Conservation (phyloP, 2,888 invertebrate species). For the Torymus texanus region DNA sequence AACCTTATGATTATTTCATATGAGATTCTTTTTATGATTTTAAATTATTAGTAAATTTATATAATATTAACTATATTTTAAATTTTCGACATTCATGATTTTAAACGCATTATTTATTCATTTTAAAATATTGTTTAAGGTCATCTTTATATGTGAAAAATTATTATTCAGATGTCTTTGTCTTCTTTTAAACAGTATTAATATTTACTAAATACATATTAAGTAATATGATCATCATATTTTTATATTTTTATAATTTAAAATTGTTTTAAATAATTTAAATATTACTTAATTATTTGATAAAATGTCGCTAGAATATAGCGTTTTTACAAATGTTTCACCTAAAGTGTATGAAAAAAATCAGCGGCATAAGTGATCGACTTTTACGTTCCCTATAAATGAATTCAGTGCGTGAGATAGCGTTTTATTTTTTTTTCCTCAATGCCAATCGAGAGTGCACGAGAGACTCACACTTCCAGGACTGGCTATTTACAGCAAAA, state of each 20-base stretch:
- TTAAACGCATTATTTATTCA: background rate
- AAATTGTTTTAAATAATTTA: too few species aligned
- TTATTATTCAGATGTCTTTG: too few species aligned
- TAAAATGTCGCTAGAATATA: too few species aligned
- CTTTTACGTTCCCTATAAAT: slow-evolving; percentile 17
- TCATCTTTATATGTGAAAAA: background rate
- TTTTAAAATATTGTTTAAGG: background rate
- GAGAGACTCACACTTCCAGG: slow-evolving; percentile 50
- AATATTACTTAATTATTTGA: too few species aligned
- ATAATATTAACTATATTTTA: background rate
- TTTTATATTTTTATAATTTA: too few species aligned
- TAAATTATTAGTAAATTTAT: background rate
- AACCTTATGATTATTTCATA: background rate
- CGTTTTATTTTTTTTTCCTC: slow-evolving; percentile 19
- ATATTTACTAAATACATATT: background rate
- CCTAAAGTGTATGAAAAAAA: too few species aligned
- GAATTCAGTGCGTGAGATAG: slow-evolving; percentile 12
- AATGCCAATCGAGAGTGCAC: slow-evolving; percentile 29
- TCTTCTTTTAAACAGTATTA: background rate
- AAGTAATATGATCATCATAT: background rate
- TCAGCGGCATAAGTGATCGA: slow-evolving; percentile 31
- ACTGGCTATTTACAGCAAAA: slow-evolving; percentile 38
- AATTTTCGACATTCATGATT: background rate
- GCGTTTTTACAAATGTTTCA: too few species aligned
- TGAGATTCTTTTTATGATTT: background rate